Conservation (phyloP, 2,113 vertebrate genomes). For the Taurulus bubalis region DNA sequence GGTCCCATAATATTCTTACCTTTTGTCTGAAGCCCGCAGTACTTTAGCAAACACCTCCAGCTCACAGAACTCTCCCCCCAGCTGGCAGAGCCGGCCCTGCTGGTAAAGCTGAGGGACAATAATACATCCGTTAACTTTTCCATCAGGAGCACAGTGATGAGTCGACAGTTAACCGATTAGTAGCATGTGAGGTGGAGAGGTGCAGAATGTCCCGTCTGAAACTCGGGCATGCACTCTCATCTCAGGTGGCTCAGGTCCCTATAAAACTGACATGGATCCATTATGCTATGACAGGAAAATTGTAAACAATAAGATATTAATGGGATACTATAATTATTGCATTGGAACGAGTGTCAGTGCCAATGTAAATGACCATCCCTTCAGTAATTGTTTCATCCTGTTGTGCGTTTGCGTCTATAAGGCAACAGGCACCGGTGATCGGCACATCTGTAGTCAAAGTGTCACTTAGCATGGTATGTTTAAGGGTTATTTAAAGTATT, state of each 20-base stretch:
- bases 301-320: neutral
- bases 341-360: neutral
- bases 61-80: constrained; percentile 99
- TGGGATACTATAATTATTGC: neutral
- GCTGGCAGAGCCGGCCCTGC: constrained; percentile 97
- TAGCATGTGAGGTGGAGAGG: neutral
- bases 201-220: neutral
- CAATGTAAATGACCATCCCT: neutral
- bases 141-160: neutral
- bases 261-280: too few species aligned
- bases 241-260: neutral
- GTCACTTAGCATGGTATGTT: too few species aligned
- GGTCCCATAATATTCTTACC: constrained; percentile 79
- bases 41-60: constrained; percentile 99
- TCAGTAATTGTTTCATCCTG: neutral
- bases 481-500: neutral
- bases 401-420: neutral
- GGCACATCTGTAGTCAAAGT: neutral
- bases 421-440: too few species aligned
- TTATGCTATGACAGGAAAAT: too few species aligned
- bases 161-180: neutral
- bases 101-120: constrained; percentile 91
- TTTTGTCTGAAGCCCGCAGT: constrained; percentile 97
- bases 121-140: neutral
- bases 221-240: neutral